Conservation (phyloP, 2,888 invertebrate species). For the Rhingia rostrata region DNA sequence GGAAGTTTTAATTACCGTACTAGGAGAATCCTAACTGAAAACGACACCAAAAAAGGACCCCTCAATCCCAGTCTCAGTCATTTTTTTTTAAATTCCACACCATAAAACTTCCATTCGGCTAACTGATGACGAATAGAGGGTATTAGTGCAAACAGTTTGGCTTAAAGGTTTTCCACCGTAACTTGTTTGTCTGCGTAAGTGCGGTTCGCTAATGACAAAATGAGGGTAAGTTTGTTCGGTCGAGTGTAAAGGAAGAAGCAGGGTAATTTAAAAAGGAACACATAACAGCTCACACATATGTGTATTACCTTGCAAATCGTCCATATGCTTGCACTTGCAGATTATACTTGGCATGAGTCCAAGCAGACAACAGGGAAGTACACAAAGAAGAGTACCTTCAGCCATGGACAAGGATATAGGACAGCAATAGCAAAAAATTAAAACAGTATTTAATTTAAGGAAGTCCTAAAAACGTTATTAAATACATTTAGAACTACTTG, state of each 20-base stretch:
- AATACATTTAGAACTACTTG: conserved; percentile 68
- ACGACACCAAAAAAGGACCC: conserved; percentile 16
- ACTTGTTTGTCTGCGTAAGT: conserved; percentile 23
- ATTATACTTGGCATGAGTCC: conserved; percentile 57
- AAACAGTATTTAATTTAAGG: conserved; percentile 60
- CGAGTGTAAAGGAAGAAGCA: conserved; percentile 40
- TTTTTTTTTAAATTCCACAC: conserved; percentile 53
- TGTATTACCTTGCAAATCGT: conserved; percentile 51
- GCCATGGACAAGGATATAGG: conserved; percentile 4
- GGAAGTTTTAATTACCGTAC: conserved; percentile 49
- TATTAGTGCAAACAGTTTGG: conserved; percentile 38
- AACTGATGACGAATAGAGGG: not conserved
- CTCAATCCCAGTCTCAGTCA: not conserved
- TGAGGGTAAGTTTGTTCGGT: conserved; percentile 68
- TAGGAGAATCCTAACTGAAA: conserved; percentile 32
- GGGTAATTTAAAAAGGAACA: conserved; percentile 3
- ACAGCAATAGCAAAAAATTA: conserved; percentile 17
- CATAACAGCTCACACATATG: not conserved
- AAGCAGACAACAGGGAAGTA: conserved; percentile 49
- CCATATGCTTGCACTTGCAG: conserved; percentile 62
- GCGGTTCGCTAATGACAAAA: conserved; percentile 61
- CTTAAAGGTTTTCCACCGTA: conserved; percentile 29
- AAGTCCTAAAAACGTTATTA: conserved; percentile 69
- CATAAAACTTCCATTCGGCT: conserved; percentile 46
- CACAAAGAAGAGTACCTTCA: conserved; percentile 11